These are phyloP conservation scores for Pasiphila rectangulata DNA, from an alignment of 2,888 invertebrate species.

Conservation along the genomic window DNA sequence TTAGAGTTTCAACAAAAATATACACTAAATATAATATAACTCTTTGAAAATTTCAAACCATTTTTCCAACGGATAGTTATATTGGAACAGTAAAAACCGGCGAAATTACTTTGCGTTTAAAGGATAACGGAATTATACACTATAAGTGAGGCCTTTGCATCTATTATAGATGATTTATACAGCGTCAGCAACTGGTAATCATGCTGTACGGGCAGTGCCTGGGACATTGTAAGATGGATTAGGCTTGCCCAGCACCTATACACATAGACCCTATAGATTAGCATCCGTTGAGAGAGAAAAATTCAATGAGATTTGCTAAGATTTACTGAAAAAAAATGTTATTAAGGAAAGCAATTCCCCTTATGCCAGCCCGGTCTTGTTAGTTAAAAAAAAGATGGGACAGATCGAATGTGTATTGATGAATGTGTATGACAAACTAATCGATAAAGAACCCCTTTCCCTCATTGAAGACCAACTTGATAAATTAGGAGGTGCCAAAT, in stretches of 20 bases:
- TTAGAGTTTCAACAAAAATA: no score
- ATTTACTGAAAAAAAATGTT: conserved; percentile 10
- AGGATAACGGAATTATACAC: neutral
- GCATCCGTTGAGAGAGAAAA: conserved; percentile 1
- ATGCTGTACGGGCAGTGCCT: no score
- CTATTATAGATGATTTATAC: no score
- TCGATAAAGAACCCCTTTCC: neutral
- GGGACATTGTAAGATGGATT: no score
- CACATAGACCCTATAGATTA: conserved; percentile 5
- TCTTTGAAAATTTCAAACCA: no score
- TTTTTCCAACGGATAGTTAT: no score
- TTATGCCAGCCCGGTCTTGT: neutral
- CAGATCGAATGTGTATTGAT: neutral
- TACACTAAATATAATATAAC: no score
- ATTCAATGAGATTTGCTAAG: conserved; percentile 5
- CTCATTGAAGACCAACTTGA: neutral
- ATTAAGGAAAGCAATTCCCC: conserved; percentile 13
- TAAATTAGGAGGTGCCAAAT: neutral
- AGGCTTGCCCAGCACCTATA: neutral
- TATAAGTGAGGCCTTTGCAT: no score
- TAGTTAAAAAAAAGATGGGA: neutral
- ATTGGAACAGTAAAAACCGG: conserved; percentile 1
- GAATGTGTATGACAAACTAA: neutral
- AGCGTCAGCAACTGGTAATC: no score
- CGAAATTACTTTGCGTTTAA: neutral